Base-by-base conservation (phyloP, 2,797 vertebrate species). In the Labeo calbasu region DNA sequence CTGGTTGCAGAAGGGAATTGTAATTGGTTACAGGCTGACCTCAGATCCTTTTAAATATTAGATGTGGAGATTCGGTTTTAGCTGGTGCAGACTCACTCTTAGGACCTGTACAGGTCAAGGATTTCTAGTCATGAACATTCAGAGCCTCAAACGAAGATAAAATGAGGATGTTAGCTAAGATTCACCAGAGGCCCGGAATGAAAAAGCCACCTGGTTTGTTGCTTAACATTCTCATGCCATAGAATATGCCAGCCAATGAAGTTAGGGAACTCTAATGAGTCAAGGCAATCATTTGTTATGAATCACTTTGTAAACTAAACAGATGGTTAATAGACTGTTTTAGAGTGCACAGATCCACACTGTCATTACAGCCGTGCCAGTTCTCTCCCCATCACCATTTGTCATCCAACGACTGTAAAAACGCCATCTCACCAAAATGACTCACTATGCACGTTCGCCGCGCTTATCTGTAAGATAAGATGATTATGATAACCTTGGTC, bases 301-400 rank as follows among this genome's bases (percentile, higher is more conserved):
- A 76, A 82, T 82, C 59, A 82, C 50, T 75, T 82, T 82, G 59
- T 82, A 76, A 75, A 66, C 71, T 75, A 65, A 82, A 73, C 81
- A 82, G 81, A 82, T 76, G 71, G 48, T 75, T 66, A 82, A 76
- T 51, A 75, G 14, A 73, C 46, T 73, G 71, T 75, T 65, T 75
- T 82, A 61, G 59, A 53, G 32, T 25, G 32, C 70, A 51, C 66
- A 32, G n/a, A 76, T 76, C 71, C 70, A 51, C 32, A 66, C 28
- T 40, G 81, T 73, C 81, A 63, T 36, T 51, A 23, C 15, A 66
- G 81, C 48, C 6, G 19, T 76, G 57, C 71, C 70, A 76, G 59
- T 46, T 66, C 25, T 75, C 21, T 66, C 25, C 48, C 32, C 48
- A 82, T 82, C 69, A 63, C 25, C 28, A 82, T 73, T 73, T 66